These are phyloP conservation scores for Adrianichthys oophorus DNA, from an alignment of 2,797 vertebrate genomes.

Conservation along the genomic window DNA sequence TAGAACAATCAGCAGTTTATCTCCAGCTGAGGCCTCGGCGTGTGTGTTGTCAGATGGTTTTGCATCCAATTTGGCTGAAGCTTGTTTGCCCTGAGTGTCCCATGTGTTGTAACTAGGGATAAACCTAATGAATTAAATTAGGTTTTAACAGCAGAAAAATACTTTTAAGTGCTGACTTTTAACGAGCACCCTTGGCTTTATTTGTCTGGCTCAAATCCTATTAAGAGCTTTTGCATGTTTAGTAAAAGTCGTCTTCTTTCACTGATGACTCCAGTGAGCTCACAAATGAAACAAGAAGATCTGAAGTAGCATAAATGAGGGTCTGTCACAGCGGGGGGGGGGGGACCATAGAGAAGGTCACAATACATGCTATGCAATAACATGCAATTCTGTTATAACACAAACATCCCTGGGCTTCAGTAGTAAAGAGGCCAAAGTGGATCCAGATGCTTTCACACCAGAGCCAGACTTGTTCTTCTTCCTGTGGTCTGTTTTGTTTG, in stretches of 20 bases:
- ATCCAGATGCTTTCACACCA: too few relatives aligned
- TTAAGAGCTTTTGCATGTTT: slow-evolving; percentile 76
- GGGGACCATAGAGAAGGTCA: background rate
- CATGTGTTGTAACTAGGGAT: slow-evolving; percentile 63
- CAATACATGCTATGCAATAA: too few relatives aligned
- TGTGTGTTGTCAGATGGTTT: slow-evolving; percentile 48
- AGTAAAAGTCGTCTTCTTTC: slow-evolving; percentile 68
- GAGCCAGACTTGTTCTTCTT: too few relatives aligned
- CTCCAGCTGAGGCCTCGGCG: slow-evolving; percentile 13
- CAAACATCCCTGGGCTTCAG: background rate
- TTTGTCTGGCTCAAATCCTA: slow-evolving; percentile 75
- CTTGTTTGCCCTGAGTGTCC: slow-evolving; percentile 63
- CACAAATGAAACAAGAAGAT: slow-evolving; percentile 75
- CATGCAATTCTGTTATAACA: background rate
- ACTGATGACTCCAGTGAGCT: slow-evolving; percentile 69
- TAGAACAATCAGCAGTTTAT: slow-evolving; percentile 31
- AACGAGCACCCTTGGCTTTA: slow-evolving; percentile 78
- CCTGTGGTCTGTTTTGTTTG: too few relatives aligned
- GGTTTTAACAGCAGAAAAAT: slow-evolving; percentile 57
- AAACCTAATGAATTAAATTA: slow-evolving; percentile 69
- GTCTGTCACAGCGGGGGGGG: slow-evolving; percentile 42
- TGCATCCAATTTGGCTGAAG: slow-evolving; percentile 56
- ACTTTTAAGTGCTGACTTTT: slow-evolving; percentile 67
- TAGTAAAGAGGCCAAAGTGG: too few relatives aligned
- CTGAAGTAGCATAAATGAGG: slow-evolving; percentile 52